Evolutionary conservation across 2,888 invertebrate genomes (phyloP).

Genomic region (Choristoneura rosaceana): DNA sequence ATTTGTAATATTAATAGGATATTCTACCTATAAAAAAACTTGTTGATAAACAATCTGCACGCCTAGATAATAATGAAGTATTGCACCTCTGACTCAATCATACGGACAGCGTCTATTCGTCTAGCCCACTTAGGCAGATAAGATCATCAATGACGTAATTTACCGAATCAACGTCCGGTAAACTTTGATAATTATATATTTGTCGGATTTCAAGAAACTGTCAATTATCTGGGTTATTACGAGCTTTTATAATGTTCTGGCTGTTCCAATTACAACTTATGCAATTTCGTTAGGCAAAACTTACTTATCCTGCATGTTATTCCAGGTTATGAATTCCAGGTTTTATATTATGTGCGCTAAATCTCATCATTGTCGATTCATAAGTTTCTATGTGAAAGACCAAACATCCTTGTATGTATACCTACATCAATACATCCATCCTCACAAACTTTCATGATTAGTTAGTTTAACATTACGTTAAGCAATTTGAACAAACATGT

Average conservation of each 20-base stretch:
- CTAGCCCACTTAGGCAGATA: conserved; percentile 42
- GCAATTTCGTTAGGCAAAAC: too few species aligned
- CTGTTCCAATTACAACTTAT: too few species aligned
- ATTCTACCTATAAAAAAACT: not conserved
- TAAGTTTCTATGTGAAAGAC: too few species aligned
- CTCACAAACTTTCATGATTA: too few species aligned
- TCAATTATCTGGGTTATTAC: conserved; percentile 16
- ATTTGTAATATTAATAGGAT: too few species aligned
- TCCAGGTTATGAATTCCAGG: too few species aligned
- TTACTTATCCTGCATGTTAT: too few species aligned
- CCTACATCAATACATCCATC: too few species aligned
- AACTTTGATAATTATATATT: conserved; percentile 3
- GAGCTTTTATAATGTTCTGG: not conserved
- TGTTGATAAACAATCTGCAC: conserved; percentile 9
- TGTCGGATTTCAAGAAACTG: conserved; percentile 24
- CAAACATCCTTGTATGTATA: too few species aligned
- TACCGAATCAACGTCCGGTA: conserved; percentile 41
- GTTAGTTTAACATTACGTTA: not conserved
- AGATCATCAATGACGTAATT: conserved; percentile 55
- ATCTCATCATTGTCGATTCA: too few species aligned
- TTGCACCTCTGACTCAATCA: conserved; percentile 35
- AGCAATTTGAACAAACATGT: not conserved
- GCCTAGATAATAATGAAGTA: not conserved
- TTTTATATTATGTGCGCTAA: too few species aligned
- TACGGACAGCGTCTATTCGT: conserved; percentile 22